A percentile compares a stretch with the other conserved stretches of the same genome.
These are phyloP conservation scores for Psettodes erumei DNA, from an alignment of 2,113 vertebrate genomes.

Conservation along the genomic window DNA sequence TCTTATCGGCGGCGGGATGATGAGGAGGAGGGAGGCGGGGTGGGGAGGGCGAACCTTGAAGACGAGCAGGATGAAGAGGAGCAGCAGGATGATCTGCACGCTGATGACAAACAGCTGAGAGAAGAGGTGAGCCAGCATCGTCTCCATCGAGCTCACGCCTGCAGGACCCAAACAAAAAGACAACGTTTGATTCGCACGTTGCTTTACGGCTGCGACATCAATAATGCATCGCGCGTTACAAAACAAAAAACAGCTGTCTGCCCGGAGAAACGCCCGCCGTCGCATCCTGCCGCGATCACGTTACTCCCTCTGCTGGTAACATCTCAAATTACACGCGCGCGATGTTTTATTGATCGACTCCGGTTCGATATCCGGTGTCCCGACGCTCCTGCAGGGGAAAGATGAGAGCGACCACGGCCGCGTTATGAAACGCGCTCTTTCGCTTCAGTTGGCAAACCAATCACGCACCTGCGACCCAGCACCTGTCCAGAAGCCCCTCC, in stretches of 20 bases:
- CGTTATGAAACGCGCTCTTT: not conserved
- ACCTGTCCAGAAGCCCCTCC: slow-evolving; percentile 83
- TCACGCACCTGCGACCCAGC: slow-evolving; percentile 83
- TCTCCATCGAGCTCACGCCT: slow-evolving; percentile 85
- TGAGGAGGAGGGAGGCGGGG: not conserved
- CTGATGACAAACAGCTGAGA: slow-evolving; percentile 86
- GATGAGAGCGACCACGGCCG: not conserved
- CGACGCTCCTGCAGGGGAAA: rapidly evolving
- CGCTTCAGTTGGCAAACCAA: no score
- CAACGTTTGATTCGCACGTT: no score
- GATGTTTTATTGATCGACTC: not conserved
- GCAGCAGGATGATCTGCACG: slow-evolving; percentile 83
- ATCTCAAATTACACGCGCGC: slow-evolving; percentile 35
- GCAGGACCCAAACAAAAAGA: not conserved
- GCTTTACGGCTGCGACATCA: not conserved
- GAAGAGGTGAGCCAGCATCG: slow-evolving; percentile 85
- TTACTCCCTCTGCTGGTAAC: slow-evolving; percentile 61
- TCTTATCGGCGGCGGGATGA: no score
- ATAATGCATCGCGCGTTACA: not conserved
- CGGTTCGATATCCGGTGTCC: not conserved
- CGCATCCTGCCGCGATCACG: slow-evolving; percentile 7
- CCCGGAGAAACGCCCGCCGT: not conserved
- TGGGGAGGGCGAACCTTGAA: slow-evolving; percentile 75
- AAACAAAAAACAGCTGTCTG: not conserved
- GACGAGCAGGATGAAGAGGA: slow-evolving; percentile 83